Percentiles rank a stretch among this genome's conserved stretches.
Evolutionary conservation across 2,888 invertebrate species (phyloP).

Genomic region (Myathropa florea): DNA sequence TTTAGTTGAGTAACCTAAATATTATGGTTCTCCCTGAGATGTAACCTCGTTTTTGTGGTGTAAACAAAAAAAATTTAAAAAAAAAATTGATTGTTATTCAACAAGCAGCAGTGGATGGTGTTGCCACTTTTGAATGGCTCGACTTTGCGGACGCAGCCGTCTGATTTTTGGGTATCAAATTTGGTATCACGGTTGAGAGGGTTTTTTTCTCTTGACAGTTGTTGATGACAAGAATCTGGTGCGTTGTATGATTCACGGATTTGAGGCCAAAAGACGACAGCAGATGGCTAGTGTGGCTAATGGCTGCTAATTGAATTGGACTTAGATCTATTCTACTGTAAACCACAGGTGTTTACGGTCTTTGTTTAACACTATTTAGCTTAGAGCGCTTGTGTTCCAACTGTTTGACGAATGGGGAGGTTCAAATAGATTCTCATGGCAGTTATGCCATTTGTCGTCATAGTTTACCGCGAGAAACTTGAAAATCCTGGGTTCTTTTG

Average conservation of each 20-base stretch:
- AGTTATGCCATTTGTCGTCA: too few species aligned
- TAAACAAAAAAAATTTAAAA: constrained; percentile 56
- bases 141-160: background rate
- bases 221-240: background rate
- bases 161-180: background rate
- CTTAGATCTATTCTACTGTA: too few species aligned
- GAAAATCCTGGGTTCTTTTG: too few species aligned
- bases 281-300: background rate
- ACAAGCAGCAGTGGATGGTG: constrained; percentile 64
- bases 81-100: constrained; percentile 49
- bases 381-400: too few species aligned
- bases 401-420: too few species aligned
- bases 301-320: background rate
- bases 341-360: background rate
- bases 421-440: too few species aligned
- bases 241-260: background rate
- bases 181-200: background rate
- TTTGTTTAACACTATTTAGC: background rate
- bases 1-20: constrained; percentile 69
- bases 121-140: constrained; percentile 42
- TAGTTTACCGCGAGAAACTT: too few species aligned
- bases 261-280: background rate
- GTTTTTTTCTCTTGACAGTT: too few species aligned
- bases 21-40: constrained; percentile 69
- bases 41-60: constrained; percentile 68